phyloP scores from a whole-genome alignment of 2,888 invertebrate genomes.

The Pherbina coryleti region DNA sequence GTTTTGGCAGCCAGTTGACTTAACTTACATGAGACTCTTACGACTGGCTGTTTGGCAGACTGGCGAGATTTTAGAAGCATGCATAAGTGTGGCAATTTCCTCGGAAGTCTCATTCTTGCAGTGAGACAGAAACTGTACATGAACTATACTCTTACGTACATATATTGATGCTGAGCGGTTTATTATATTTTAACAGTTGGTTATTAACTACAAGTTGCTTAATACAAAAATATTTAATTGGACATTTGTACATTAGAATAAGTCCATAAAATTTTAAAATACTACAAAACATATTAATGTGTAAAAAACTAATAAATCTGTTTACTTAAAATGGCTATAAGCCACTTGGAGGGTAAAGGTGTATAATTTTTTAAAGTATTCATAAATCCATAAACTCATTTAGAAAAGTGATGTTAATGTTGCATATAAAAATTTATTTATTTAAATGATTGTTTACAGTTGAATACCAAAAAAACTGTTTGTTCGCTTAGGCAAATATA shows the following conservation, averaged over 20 bases:
- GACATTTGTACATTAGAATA: neutral
- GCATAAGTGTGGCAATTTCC: conserved; percentile 46
- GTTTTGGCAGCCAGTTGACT: conserved; percentile 30
- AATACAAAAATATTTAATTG: neutral
- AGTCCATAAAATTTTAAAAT: neutral
- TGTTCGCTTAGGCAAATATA: too few species aligned
- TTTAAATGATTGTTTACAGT: too few species aligned
- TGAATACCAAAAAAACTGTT: too few species aligned
- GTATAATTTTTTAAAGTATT: too few species aligned
- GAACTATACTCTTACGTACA: neutral
- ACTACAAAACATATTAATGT: too few species aligned
- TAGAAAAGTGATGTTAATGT: too few species aligned
- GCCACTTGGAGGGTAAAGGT: too few species aligned
- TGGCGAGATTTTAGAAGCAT: conserved; percentile 37
- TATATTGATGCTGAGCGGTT: conserved; percentile 16
- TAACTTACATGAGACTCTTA: conserved; percentile 10
- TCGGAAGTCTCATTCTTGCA: conserved; percentile 48
- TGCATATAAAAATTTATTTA: too few species aligned
- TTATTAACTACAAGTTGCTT: neutral
- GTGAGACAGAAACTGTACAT: neutral
- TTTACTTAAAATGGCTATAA: too few species aligned
- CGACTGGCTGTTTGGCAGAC: conserved; percentile 22
- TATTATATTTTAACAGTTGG: conserved; percentile 24
- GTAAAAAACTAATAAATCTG: too few species aligned
- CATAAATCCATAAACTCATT: too few species aligned